Base-by-base conservation (phyloP, 1,140 invertebrate genomes). In the Formica exsecta region DNA sequence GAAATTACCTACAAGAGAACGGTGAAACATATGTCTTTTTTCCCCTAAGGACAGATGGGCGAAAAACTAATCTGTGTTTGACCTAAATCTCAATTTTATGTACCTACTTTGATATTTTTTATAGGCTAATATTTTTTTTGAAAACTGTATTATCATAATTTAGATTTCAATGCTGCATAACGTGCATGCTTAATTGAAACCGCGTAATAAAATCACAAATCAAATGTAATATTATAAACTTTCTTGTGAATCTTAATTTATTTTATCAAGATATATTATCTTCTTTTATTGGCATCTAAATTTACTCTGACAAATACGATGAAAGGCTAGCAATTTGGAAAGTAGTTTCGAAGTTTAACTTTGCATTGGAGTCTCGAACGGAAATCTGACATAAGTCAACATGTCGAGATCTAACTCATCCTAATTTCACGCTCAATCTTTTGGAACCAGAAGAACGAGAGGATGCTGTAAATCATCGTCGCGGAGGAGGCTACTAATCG, bases 401-500 rank as follows among this genome's bases (percentile, higher is more conserved):
- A 68, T 22, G 65, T 44, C 57, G 59, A 65, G 13, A 5, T 41
- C 41, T 70, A 57, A 62, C 44, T 13, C 54, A 38, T 51, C 57
- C 54, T 59, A 54, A 74, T 44, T 79, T 48, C 29, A 44, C 16
- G 44, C 4, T 59, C 38, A 16, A 61, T 68, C 51, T 66, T 70
- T 66, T 44, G 29, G 25, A 62, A 32, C 73, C 22, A 36, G 36
- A 68, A 76, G 64, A 80, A 74, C 19, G 22, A 68, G 41, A 68
- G 32, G 36, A 51, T 51, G 59, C 32, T 76, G 75, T 91, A 76
- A 32, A 91, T 90, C 89, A 90, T 88, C 38, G 51, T 19, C 64
- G 70, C 22, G 65, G 22, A 76, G 75, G 51, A 83, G 54, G 13
- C 68, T 73, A 61, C 71, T 90, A 89, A 90, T 90, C 85, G 89